These are phyloP conservation scores for Sarcophaga bullata DNA, from an alignment of 1,140 invertebrate species.

Conservation along the genomic window DNA sequence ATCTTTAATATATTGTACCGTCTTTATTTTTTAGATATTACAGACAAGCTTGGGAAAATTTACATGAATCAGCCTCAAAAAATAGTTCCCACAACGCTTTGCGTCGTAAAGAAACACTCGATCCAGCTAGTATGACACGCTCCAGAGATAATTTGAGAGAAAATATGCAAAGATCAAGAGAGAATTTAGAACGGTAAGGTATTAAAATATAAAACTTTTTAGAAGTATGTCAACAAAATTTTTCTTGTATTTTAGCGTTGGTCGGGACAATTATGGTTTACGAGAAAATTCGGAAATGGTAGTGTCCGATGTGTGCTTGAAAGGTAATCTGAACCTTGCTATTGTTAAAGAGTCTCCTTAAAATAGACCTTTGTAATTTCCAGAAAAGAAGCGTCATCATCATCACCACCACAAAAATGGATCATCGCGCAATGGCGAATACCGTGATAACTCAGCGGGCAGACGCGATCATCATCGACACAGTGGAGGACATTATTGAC, in stretches of 20 bases:
- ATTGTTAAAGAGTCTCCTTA: background rate
- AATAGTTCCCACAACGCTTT: conserved; percentile 67
- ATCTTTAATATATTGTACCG: background rate
- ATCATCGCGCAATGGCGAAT: conserved; percentile 63
- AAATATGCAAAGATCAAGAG: conserved; percentile 64
- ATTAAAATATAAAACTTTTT: background rate
- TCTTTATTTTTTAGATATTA: conserved; percentile 70
- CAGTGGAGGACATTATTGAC: conserved; percentile 65
- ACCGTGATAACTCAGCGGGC: conserved; percentile 60
- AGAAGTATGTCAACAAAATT: background rate
- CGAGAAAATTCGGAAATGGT: conserved; percentile 84
- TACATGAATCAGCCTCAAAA: conserved; percentile 80
- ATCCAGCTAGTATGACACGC: conserved; percentile 70
- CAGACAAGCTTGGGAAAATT: conserved; percentile 90
- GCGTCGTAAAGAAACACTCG: conserved; percentile 76
- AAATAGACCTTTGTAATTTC: conserved; percentile 30
- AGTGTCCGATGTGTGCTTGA: conserved; percentile 74
- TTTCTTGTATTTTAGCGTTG: conserved; percentile 49
- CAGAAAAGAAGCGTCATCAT: conserved; percentile 82
- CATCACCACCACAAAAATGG: conserved; percentile 82
- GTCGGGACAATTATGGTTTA: conserved; percentile 72
- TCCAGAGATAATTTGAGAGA: conserved; percentile 65
- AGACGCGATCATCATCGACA: conserved; percentile 63
- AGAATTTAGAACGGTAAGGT: conserved; percentile 66
- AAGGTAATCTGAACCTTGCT: conserved; percentile 48